phyloP scores from a whole-genome alignment of 2,113 vertebrate species.

The Candoia aspera region DNA sequence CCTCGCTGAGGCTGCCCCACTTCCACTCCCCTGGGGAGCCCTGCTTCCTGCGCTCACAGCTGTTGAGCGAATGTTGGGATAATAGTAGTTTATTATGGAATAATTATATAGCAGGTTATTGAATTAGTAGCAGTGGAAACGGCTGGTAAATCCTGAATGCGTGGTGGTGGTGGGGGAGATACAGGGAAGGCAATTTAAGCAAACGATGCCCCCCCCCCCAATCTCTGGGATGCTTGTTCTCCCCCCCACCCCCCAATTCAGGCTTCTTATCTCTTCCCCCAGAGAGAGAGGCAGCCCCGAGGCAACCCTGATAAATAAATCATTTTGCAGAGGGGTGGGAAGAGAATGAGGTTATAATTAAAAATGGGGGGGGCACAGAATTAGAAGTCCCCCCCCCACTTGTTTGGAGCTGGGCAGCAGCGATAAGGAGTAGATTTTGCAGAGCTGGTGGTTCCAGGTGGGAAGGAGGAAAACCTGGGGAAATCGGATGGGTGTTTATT shows the following conservation, averaged over 20 bases:
- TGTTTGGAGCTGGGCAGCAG: neutral
- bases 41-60: neutral
- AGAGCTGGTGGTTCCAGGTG: neutral
- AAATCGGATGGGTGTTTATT: neutral
- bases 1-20: neutral
- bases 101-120: neutral
- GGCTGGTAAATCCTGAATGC: neutral
- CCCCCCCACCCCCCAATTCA: neutral
- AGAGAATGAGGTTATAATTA: neutral
- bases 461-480: neutral
- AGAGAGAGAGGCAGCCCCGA: neutral
- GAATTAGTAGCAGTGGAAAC: neutral
- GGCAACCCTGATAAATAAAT: neutral
- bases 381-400: neutral
- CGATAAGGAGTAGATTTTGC: neutral
- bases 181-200: neutral
- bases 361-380: neutral
- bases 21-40: neutral
- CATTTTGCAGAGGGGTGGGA: neutral
- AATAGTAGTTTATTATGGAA: conserved; percentile 2
- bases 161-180: neutral
- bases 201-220: neutral
- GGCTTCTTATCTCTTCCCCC: neutral
- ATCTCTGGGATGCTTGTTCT: neutral
- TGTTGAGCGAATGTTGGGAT: neutral